Evolutionary conservation across 2,888 invertebrate genomes (phyloP), one percentile per base, ranked within the genome.

Genomic region (Stenoptilia bipunctidactyla): DNA sequence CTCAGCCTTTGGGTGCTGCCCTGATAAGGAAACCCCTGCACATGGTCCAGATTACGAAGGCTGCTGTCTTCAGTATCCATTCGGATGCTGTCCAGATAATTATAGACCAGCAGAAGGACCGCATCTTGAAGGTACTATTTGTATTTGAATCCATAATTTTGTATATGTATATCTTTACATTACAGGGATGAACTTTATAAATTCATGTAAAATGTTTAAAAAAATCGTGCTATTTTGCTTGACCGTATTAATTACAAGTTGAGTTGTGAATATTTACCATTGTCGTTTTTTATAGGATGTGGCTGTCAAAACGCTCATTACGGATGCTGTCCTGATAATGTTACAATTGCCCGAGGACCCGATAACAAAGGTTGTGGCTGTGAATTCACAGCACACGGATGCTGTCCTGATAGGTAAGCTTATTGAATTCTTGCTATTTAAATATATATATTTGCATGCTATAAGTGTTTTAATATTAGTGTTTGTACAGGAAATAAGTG

Each of bases 61-160:
- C 0, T 95, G 94, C 61, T 95, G 94, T 55, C 69, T 93, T 37
- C 85, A 86, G 15, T 82, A 88, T 1, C 74, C 85, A 2, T 92
- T 85, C 61, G 94, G 96, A n/a, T 98, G 97, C 70, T 98, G 97
- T 55, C 92, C 92, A 0, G 97, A 98, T 61, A 93, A 95, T 59
- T 88, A 92, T 53, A 87, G 89, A 34, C 86, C 92, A 1, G 96
- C 97, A 3, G 86, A 88, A 45, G 97, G 97, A 45, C 90, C 92
- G 0, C 86, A 90, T 56, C 73, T 87, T 25, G 89, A 92, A 75
- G 90, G 88, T 86, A 67, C 43, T 3, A 13, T 33, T n/a, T 33
- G 4, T n/a, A n/a, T n/a, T n/a, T n/a, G n/a, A n/a, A n/a, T n/a
- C n/a, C n/a, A n/a, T n/a, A n/a, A n/a, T n/a, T n/a, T n/a, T n/a